Percentiles rank a stretch among this genome's conserved stretches.
Conservation (phyloP, 1,140 invertebrate genomes). For the Pentalonia nigronervosa region DNA sequence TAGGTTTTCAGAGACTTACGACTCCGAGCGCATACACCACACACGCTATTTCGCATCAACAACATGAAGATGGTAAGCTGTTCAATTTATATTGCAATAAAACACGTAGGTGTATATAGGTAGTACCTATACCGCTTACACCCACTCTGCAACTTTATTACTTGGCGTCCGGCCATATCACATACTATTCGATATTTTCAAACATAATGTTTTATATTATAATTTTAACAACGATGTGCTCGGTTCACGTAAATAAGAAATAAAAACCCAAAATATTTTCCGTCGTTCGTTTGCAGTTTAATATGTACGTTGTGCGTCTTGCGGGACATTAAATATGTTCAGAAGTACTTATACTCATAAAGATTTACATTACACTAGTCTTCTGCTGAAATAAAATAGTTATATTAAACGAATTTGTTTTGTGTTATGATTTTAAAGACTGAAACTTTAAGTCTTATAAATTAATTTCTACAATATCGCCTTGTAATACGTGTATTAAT, state of each 20-base stretch:
- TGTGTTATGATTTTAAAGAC: not conserved
- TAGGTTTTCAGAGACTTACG: not conserved
- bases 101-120: not conserved
- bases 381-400: not conserved
- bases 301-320: not conserved
- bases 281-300: not conserved
- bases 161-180: not conserved
- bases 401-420: not conserved
- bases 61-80: slow-evolving; percentile 47
- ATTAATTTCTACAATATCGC: not conserved
- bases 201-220: not conserved
- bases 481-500: not conserved
- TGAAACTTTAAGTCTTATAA: not conserved
- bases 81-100: not conserved
- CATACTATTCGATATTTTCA: not conserved
- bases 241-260: not conserved
- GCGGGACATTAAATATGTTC: not conserved
- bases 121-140: not conserved
- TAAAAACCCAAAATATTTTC: not conserved
- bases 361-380: not conserved
- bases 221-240: not conserved
- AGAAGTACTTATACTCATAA: not conserved
- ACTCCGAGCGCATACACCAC: not conserved
- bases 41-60: not conserved
- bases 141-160: not conserved